These are phyloP conservation scores for Astreopora myriophthalma DNA, from an alignment of 64 coral and sea anemone genomes.

Conservation along the genomic window DNA sequence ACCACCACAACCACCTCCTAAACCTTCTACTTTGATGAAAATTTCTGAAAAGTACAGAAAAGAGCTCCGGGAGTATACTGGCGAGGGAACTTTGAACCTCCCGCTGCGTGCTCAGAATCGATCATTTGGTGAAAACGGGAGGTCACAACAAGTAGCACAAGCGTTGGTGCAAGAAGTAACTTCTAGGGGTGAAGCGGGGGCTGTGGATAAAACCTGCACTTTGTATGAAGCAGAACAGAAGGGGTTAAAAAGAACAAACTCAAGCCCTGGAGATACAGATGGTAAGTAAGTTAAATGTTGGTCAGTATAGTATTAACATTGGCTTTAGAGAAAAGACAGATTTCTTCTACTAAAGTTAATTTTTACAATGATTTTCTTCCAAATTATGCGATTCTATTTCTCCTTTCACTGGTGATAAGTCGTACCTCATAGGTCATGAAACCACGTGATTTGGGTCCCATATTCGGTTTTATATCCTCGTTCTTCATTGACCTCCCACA, in stretches of 20 bases:
- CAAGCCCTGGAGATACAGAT: background rate
- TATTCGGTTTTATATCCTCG: no score
- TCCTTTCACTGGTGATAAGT: no score
- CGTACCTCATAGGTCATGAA: no score
- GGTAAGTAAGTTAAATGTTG: no score
- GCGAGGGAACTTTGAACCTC: background rate
- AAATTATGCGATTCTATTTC: no score
- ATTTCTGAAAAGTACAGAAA: conserved; percentile 70
- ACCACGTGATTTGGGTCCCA: no score
- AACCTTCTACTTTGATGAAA: conserved; percentile 32
- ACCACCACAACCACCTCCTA: background rate
- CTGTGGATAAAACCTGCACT: background rate
- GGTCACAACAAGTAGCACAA: background rate
- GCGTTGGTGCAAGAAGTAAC: background rate
- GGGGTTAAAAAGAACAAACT: background rate
- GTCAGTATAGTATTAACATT: no score
- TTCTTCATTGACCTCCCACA: background rate
- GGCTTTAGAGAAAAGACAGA: no score
- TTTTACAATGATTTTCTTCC: no score
- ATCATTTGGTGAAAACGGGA: background rate
- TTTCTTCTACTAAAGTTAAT: no score
- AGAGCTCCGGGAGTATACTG: conserved; percentile 31
- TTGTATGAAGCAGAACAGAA: background rate
- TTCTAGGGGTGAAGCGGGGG: background rate
- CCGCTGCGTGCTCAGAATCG: background rate